Percentiles rank a stretch among this genome's conserved stretches.
Evolutionary conservation across 2,888 invertebrate genomes (phyloP).

Genomic region (Lathronympha strigana): DNA sequence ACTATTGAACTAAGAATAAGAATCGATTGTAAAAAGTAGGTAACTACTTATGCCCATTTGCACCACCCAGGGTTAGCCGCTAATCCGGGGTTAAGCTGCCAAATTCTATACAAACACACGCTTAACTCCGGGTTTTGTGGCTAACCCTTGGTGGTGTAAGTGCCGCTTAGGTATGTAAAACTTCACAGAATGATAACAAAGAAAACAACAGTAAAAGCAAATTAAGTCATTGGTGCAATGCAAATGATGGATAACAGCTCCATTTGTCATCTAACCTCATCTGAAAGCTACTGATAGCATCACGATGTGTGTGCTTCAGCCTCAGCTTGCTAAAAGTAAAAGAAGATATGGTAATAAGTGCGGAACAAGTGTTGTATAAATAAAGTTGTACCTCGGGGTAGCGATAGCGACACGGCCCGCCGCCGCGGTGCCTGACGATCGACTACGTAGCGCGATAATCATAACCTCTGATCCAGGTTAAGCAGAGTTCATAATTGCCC

Average conservation of each 20-base stretch:
- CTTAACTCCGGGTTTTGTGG: too few relatives aligned
- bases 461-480: conserved; percentile 57
- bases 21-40: too few relatives aligned
- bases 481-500: conserved; percentile 42
- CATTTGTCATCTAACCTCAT: neutral
- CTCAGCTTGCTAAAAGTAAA: conserved; percentile 1
- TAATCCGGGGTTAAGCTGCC: too few relatives aligned
- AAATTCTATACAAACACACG: too few relatives aligned
- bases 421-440: conserved; percentile 60
- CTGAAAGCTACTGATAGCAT: neutral
- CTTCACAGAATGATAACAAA: neutral
- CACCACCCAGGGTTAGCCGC: too few relatives aligned
- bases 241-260: neutral
- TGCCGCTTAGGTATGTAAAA: too few relatives aligned
- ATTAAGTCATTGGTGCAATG: neutral
- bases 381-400: conserved; percentile 53
- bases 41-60: too few relatives aligned
- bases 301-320: neutral
- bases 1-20: too few relatives aligned
- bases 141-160: too few relatives aligned
- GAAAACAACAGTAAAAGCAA: neutral
- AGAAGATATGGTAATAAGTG: neutral
- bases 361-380: conserved; percentile 1
- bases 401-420: conserved; percentile 52
- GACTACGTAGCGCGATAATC: conserved; percentile 63